These are phyloP conservation scores for Tragulus kanchil DNA, from an alignment of 2,113 vertebrate species.

Conservation along the genomic window DNA sequence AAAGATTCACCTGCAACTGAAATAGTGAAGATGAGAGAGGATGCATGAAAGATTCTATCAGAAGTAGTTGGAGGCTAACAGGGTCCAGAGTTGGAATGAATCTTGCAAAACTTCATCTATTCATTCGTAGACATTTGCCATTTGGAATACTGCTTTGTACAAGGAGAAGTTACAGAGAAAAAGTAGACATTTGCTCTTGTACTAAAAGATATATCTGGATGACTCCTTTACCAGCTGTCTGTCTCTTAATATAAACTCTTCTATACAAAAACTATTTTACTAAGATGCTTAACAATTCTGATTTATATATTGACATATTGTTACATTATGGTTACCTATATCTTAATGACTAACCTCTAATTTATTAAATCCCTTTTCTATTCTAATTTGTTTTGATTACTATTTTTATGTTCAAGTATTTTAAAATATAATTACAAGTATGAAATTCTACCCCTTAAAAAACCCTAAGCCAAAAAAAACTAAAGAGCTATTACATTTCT, in stretches of 20 bases:
- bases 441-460: background rate
- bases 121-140: background rate
- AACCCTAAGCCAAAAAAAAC: background rate
- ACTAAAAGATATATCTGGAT: background rate
- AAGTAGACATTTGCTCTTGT: background rate
- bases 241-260: background rate
- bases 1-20: background rate
- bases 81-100: background rate
- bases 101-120: accelerated
- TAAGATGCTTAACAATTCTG: background rate
- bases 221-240: no score
- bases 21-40: background rate
- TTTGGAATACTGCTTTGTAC: no score
- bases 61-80: background rate
- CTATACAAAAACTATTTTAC: background rate
- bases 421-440: background rate
- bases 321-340: background rate
- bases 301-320: background rate
- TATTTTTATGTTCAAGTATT: conserved; percentile 15
- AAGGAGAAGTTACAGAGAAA: background rate
- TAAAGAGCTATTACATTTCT: background rate
- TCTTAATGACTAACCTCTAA: background rate
- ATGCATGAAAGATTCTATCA: background rate
- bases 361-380: background rate
- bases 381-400: background rate